A percentile compares a stretch with the other conserved stretches of the same genome.
Conservation (phyloP, 2,888 invertebrate species). For the Quadriops clusia region DNA sequence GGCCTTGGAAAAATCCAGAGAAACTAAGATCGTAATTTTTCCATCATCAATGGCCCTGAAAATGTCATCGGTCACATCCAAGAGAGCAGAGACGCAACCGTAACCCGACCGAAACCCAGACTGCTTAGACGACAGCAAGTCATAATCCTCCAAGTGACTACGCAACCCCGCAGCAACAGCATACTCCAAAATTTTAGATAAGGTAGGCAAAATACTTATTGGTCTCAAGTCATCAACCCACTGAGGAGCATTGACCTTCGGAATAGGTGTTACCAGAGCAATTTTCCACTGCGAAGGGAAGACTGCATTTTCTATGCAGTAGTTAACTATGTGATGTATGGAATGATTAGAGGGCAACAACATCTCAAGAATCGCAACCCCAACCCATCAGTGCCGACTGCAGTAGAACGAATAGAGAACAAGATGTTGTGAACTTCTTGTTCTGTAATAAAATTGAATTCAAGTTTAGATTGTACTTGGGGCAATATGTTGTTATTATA, state of each 20-base stretch:
- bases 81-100: conserved; percentile 3
- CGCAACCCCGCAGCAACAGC: conserved; percentile 16
- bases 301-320: not conserved
- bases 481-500: too few relatives aligned
- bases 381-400: too few relatives aligned
- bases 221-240: conserved; percentile 18
- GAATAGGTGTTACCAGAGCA: conserved; percentile 1
- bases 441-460: too few relatives aligned
- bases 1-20: too few relatives aligned
- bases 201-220: conserved; percentile 16
- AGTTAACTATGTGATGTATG: not conserved
- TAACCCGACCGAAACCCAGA: conserved; percentile 4
- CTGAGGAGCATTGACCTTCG: not conserved
- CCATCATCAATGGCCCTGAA: too few relatives aligned
- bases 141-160: conserved; percentile 15
- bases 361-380: too few relatives aligned
- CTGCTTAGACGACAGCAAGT: conserved; percentile 15
- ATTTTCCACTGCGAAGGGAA: not conserved
- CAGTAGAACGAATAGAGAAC: too few relatives aligned
- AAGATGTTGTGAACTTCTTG: too few relatives aligned
- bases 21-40: too few relatives aligned
- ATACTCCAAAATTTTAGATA: conserved; percentile 18
- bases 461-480: too few relatives aligned
- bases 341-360: too few relatives aligned
- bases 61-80: too few relatives aligned